Conservation (phyloP, 2,888 invertebrate genomes). For the Cataglyphis rosenhaueri region DNA sequence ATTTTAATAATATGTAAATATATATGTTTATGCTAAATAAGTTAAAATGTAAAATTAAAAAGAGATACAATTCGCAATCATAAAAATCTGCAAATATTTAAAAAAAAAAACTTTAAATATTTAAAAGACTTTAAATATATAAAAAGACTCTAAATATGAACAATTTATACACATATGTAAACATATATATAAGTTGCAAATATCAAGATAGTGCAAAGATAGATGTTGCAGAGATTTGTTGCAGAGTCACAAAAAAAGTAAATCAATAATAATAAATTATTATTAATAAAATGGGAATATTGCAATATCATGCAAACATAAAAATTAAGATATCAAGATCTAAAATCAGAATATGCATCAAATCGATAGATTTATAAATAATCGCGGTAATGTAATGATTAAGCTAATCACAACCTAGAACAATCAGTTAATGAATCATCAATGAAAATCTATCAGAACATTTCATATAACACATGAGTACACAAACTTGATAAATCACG, state of each 20-base stretch:
- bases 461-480: neutral
- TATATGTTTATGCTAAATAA: neutral
- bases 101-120: neutral
- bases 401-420: conserved; percentile 8
- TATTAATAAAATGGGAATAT: neutral
- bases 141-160: neutral
- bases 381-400: conserved; percentile 12
- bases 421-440: conserved; percentile 12
- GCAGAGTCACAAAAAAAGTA: neutral
- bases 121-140: neutral
- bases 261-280: neutral
- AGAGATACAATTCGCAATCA: neutral
- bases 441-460: conserved; percentile 21
- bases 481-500: neutral
- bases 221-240: neutral
- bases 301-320: neutral
- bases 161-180: neutral
- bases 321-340: neutral
- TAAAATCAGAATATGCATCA: neutral
- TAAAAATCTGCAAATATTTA: neutral
- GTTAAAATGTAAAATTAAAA: neutral
- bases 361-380: conserved; percentile 11
- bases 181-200: neutral
- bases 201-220: neutral
- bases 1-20: neutral